Percentiles rank a stretch among this genome's conserved stretches.
phyloP scores from a whole-genome alignment of 2,888 invertebrate species.

The Myopa tessellatipennis region DNA sequence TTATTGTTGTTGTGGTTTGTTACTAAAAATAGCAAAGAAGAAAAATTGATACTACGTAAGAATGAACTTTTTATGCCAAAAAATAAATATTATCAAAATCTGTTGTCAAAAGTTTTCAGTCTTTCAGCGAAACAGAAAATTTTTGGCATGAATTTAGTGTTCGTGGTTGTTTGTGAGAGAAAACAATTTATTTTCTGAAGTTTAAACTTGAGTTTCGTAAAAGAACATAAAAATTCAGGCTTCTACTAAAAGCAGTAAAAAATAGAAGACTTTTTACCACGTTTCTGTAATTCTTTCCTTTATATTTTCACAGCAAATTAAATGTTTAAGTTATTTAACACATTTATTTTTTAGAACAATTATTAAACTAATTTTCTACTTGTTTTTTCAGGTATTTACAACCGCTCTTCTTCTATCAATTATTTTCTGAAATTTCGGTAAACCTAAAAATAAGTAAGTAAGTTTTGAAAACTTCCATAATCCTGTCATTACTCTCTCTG shows the following conservation, averaged over 20 bases:
- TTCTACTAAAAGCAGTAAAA: too few relatives aligned
- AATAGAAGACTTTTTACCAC: too few relatives aligned
- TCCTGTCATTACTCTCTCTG: too few relatives aligned
- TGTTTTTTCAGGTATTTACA: constrained; percentile 31
- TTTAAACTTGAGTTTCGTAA: not conserved
- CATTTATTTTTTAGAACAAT: not conserved
- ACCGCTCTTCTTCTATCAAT: not conserved
- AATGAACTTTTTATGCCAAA: constrained; percentile 9
- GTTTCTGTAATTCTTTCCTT: too few relatives aligned
- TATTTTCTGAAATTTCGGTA: not conserved
- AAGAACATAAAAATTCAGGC: not conserved
- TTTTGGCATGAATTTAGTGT: constrained; percentile 21
- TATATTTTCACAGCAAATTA: too few relatives aligned
- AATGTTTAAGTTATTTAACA: too few relatives aligned
- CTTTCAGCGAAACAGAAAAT: not conserved
- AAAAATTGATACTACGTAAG: not conserved
- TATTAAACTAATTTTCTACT: constrained; percentile 2
- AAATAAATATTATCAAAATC: constrained; percentile 20
- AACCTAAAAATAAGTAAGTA: constrained; percentile 3
- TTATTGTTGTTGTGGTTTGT: too few relatives aligned
- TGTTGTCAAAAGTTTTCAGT: not conserved
- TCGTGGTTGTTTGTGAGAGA: not conserved
- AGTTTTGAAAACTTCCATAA: not conserved
- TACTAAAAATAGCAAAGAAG: too few relatives aligned
- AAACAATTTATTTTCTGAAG: not conserved